These are phyloP conservation scores for Drosophila murphyi DNA, from an alignment of 1,140 invertebrate species.

Conservation along the genomic window DNA sequence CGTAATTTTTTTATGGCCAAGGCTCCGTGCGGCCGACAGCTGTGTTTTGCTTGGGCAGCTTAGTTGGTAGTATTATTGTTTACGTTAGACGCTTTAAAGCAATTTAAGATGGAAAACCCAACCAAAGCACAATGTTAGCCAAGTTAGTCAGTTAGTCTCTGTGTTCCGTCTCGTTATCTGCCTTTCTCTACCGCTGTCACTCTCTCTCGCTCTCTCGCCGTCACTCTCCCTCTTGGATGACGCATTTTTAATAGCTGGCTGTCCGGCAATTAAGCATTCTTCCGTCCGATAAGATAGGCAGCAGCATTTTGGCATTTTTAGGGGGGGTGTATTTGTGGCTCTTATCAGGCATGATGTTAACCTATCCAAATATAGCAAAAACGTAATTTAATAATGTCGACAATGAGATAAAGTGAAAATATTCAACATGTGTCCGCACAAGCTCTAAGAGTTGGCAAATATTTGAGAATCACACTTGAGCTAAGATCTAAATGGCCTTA, in stretches of 20 bases:
- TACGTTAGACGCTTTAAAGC: conserved; percentile 56
- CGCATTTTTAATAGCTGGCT: conserved; percentile 60
- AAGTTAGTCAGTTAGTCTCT: conserved; percentile 16
- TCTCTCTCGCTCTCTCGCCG: conserved; percentile 1
- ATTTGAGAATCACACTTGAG: conserved; percentile 58
- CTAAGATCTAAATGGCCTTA: not conserved
- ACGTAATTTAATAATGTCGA: conserved; percentile 68
- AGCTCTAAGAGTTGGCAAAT: conserved; percentile 33
- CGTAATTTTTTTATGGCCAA: conserved; percentile 62
- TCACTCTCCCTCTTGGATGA: conserved; percentile 41
- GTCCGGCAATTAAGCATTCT: conserved; percentile 65
- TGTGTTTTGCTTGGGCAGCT: conserved; percentile 36
- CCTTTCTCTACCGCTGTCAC: not conserved
- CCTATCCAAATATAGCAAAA: conserved; percentile 72
- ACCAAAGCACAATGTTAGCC: conserved; percentile 3
- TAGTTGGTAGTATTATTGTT: conserved; percentile 57
- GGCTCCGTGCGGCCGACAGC: conserved; percentile 31
- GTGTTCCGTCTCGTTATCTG: not conserved
- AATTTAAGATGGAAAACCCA: conserved; percentile 43
- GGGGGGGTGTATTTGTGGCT: conserved; percentile 1
- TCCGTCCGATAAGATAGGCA: conserved; percentile 73
- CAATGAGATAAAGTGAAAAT: conserved; percentile 46
- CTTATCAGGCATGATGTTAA: conserved; percentile 61
- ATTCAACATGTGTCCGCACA: conserved; percentile 4
- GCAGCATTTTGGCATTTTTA: not conserved